Percentiles rank a stretch among this genome's conserved stretches.
These are phyloP conservation scores for Anas platyrhynchos DNA, from an alignment of 2,113 vertebrate species.

Conservation along the genomic window DNA sequence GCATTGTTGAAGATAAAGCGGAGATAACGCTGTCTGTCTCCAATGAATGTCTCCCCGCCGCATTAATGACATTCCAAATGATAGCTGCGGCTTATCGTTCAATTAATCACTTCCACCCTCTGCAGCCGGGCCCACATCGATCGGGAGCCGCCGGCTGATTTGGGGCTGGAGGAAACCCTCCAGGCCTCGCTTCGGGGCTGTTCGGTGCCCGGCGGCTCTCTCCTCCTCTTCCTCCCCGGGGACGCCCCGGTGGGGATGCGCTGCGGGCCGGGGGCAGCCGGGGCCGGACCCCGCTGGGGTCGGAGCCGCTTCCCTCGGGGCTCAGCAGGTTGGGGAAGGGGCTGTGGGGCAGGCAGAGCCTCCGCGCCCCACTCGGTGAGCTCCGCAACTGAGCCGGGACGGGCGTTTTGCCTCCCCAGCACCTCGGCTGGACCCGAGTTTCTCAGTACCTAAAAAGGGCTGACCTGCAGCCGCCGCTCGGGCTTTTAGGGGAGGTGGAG, in stretches of 20 bases:
- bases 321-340: background rate
- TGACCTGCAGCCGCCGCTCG: background rate
- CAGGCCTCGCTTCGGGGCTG: background rate
- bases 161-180: background rate
- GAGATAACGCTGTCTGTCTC: constrained; percentile 98
- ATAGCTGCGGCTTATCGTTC: constrained; percentile 82
- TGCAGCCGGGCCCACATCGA: constrained; percentile 59
- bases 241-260: background rate
- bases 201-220: background rate
- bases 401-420: background rate
- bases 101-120: constrained; percentile 83
- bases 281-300: background rate
- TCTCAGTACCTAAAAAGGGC: background rate
- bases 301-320: no score
- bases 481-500: accelerated
- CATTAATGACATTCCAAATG: constrained; percentile 93
- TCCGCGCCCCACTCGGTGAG: background rate
- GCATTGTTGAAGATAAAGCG: constrained; percentile 94
- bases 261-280: background rate
- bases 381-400: background rate
- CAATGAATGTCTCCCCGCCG: constrained; percentile 88
- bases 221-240: background rate
- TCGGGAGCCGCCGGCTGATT: constrained; percentile 22
- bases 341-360: background rate
- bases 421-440: background rate